Conservation (phyloP, 2,113 vertebrate species). For the Phocoena sinus region DNA sequence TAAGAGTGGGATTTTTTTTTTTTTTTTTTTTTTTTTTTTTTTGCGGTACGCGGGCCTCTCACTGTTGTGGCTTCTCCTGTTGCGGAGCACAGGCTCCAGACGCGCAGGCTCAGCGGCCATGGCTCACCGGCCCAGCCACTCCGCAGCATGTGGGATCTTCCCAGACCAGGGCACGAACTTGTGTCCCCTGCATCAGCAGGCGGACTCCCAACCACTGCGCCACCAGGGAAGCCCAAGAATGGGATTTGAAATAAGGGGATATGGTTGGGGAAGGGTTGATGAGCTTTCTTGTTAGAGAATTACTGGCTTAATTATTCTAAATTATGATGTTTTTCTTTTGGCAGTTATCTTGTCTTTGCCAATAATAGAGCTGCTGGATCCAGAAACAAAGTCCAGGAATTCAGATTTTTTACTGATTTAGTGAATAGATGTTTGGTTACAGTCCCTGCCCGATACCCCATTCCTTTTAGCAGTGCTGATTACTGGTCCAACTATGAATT, state of each 20-base stretch:
- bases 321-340: constrained; percentile 74
- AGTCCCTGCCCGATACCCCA: constrained; percentile 88
- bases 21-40: too few relatives aligned
- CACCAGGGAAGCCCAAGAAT: not conserved
- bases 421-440: constrained; percentile 95
- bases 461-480: constrained; percentile 92
- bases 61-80: too few relatives aligned
- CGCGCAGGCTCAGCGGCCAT: too few relatives aligned
- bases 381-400: constrained; percentile 82
- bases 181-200: too few relatives aligned
- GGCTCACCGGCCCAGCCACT: too few relatives aligned
- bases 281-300: constrained; percentile 28
- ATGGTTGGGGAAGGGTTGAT: not conserved
- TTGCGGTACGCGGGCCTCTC: too few relatives aligned
- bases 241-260: constrained; percentile 38
- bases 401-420: constrained; percentile 90
- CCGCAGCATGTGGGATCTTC: too few relatives aligned
- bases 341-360: constrained; percentile 92
- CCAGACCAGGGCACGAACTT: too few relatives aligned
- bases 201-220: too few relatives aligned
- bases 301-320: constrained; percentile 43
- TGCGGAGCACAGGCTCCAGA: too few relatives aligned
- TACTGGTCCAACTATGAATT: constrained; percentile 97
- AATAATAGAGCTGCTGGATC: constrained; percentile 84
- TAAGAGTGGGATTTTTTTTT: constrained; percentile 21